Evolutionary conservation across 2,888 invertebrate genomes (phyloP).

Genomic region (Notodonta ziczac): DNA sequence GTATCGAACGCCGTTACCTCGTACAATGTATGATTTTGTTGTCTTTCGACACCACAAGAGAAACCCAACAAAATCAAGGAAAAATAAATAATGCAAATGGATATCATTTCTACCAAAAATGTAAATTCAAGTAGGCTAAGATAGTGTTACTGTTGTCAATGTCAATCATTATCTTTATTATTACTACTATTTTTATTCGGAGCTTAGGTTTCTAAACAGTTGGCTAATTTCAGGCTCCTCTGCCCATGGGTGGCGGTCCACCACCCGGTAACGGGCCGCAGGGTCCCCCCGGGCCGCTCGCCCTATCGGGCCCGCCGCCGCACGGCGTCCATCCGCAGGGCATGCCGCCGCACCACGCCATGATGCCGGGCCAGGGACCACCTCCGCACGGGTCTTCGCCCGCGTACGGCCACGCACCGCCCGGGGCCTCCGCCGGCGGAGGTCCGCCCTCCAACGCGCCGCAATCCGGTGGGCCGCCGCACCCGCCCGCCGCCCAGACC

Average conservation of each 20-base stretch:
- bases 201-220: neutral
- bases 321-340: conserved; percentile 75
- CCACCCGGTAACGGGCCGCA: conserved; percentile 72
- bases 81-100: conserved; percentile 11
- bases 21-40: conserved; percentile 51
- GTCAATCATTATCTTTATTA: no score
- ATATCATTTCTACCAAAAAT: conserved; percentile 13
- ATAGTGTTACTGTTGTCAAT: neutral
- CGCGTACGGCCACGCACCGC: conserved; percentile 51
- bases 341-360: conserved; percentile 63
- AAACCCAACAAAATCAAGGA: conserved; percentile 13
- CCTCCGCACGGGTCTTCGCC: conserved; percentile 52
- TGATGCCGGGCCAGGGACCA: conserved; percentile 66
- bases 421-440: conserved; percentile 42
- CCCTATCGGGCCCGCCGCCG: conserved; percentile 60
- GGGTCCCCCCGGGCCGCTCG: conserved; percentile 49
- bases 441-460: conserved; percentile 35
- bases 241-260: conserved; percentile 76
- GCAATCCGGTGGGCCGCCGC: conserved; percentile 42
- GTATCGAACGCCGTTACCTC: conserved; percentile 66
- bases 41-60: neutral
- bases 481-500: conserved; percentile 67
- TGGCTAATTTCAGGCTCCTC: conserved; percentile 53
- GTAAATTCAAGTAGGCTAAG: conserved; percentile 32
- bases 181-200: no score